Percentiles rank a stretch among this genome's conserved stretches.
These are phyloP conservation scores for Lissonota sp. DNA, from an alignment of 2,888 invertebrate species.

Conservation along the genomic window DNA sequence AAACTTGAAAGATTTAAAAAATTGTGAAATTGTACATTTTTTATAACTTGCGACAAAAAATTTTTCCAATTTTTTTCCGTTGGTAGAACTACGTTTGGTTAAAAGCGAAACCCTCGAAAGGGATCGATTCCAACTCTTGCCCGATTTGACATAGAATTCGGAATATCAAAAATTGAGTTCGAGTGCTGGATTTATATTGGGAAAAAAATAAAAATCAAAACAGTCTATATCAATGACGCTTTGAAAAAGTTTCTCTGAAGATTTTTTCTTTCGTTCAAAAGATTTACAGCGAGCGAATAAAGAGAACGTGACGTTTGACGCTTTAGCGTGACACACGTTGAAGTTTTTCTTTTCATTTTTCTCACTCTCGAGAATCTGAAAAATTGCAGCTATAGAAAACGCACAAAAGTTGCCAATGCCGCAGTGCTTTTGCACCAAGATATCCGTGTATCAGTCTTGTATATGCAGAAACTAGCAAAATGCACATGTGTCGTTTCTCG, in stretches of 20 bases:
- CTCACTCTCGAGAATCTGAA: slow-evolving; percentile 3
- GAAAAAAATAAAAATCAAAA: too few species aligned
- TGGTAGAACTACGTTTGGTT: too few species aligned
- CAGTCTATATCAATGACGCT: neutral
- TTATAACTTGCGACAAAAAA: too few species aligned
- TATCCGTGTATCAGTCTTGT: too few species aligned
- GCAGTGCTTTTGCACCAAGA: slow-evolving; percentile 36
- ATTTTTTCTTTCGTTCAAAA: neutral
- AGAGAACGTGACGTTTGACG: slow-evolving; percentile 24
- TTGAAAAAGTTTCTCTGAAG: neutral
- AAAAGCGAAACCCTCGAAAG: too few species aligned
- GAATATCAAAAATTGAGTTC: too few species aligned
- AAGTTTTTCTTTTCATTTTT: slow-evolving; percentile 6
- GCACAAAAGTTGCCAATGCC: slow-evolving; percentile 40
- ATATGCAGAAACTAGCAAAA: neutral
- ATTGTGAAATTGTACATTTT: too few species aligned
- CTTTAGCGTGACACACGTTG: slow-evolving; percentile 12
- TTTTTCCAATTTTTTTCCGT: too few species aligned
- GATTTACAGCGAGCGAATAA: neutral
- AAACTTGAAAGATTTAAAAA: too few species aligned
- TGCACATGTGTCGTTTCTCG: slow-evolving; percentile 4
- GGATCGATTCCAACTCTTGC: too few species aligned
- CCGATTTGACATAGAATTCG: too few species aligned
- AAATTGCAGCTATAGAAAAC: slow-evolving; percentile 33
- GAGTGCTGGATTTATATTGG: too few species aligned